Conservation (phyloP, 2,797 vertebrate genomes). For the Vipera ursinii region DNA sequence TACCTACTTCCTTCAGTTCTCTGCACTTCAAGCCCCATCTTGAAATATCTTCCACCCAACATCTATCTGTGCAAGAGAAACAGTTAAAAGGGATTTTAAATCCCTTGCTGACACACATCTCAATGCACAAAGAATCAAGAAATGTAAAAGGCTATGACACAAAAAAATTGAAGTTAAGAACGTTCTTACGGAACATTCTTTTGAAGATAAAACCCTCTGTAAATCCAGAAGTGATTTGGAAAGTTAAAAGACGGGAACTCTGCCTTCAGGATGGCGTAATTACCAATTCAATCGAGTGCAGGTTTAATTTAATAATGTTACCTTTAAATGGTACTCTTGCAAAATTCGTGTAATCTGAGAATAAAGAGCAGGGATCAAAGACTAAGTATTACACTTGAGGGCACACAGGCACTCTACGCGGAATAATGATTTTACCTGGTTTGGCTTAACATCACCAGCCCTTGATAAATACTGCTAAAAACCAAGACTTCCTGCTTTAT, state of each 20-base stretch:
- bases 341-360: background rate
- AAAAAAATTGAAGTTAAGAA: slow-evolving; percentile 39
- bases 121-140: slow-evolving; percentile 31
- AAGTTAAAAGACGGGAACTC: slow-evolving; percentile 36
- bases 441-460: slow-evolving; percentile 20
- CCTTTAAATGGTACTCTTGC: background rate
- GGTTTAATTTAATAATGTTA: slow-evolving; percentile 24
- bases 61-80: background rate
- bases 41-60: background rate
- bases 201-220: slow-evolving; percentile 9
- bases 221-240: background rate
- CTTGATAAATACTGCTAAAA: slow-evolving; percentile 21
- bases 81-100: slow-evolving; percentile 37
- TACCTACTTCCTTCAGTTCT: background rate
- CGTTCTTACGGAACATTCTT: background rate
- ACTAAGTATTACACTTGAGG: background rate
- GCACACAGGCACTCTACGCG: background rate
- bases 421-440: background rate
- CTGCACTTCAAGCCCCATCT: background rate
- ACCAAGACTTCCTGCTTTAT: slow-evolving; percentile 6
- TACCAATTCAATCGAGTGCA: slow-evolving; percentile 19
- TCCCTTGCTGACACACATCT: slow-evolving; percentile 19
- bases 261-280: background rate
- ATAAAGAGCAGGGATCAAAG: background rate
- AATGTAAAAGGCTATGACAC: background rate